Base-by-base conservation (phyloP, 2,888 invertebrate genomes). In the Mellilla xanthometata region DNA sequence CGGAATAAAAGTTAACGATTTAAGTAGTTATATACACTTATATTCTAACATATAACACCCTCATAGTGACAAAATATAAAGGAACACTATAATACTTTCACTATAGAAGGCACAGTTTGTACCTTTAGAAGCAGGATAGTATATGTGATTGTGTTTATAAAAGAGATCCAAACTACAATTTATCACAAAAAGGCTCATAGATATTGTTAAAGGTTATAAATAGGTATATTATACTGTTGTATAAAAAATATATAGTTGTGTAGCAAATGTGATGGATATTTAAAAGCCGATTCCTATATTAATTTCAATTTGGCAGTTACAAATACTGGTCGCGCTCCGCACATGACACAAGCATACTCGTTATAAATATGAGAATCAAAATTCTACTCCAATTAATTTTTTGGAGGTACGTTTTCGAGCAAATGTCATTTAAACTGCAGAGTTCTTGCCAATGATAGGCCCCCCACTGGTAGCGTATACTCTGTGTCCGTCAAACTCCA, bases 381-480 rank as follows among this genome's bases (percentile, higher is more conserved):
- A 44, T 12, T 42, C 33, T 41, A 38, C 26, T 28, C 11, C 26
- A 39, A 26, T 8, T 23, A 39, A 9, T 26, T 23, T 39, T 9
- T 30, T 8, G 7, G 12, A 35, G 33, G 7, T 26, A 10, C 9
- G 12, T 2, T n/a, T 39, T 13, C 23, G 15, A 32, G 15, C 23
- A 31, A 34, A 13, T 39, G 9, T 15, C 38, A 30, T 59, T 81
- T 91, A 95, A 63, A 97, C 96, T 39, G 96, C 95, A n/a, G 96
- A 96, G 78, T 96, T 96, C 88, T 96, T 96, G 61, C 96, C 96
- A 68, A 96, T 95, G 63, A 96, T 93, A 62, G 94, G 95, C 46
- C 95, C 95, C 49, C 95, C 95, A 47, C 96, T 94, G 69, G 95
- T 95, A 28, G 96, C 94, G 68, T 95, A 94, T 23, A 95, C 95